A percentile compares a stretch with the other conserved stretches of the same genome.
These are phyloP conservation scores for Lordiphosa collinella DNA, from an alignment of 1,140 invertebrate genomes.

Conservation along the genomic window DNA sequence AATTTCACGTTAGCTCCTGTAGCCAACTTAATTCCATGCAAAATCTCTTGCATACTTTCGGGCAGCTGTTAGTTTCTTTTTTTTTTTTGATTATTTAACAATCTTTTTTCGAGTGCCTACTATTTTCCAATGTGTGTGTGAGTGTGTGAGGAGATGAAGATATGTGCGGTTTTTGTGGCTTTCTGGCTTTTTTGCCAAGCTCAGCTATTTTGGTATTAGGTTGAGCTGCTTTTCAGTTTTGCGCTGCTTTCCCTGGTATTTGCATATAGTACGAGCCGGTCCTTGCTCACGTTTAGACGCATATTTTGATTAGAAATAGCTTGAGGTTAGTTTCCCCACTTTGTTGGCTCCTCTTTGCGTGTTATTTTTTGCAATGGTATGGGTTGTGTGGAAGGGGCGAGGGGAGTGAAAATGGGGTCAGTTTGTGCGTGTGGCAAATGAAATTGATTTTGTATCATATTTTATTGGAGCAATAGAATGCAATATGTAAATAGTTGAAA, in stretches of 20 bases:
- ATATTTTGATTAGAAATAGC: conserved; percentile 65
- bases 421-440: conserved; percentile 1
- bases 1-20: conserved; percentile 66
- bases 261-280: conserved; percentile 37
- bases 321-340: conserved; percentile 28
- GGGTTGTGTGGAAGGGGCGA: too few species aligned
- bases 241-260: conserved; percentile 49
- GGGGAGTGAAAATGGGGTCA: background rate
- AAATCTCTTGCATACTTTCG: conserved; percentile 63
- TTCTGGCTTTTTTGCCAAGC: conserved; percentile 28
- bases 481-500: background rate
- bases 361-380: background rate
- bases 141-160: conserved; percentile 25
- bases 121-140: conserved; percentile 14
- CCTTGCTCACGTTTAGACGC: conserved; percentile 15
- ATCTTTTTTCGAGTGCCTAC: conserved; percentile 3
- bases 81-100: conserved; percentile 25
- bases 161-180: conserved; percentile 55
- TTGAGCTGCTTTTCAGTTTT: conserved; percentile 50
- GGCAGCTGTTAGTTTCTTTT: conserved; percentile 34
- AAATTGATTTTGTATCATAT: conserved; percentile 4
- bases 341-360: conserved; percentile 10
- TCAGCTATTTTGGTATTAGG: conserved; percentile 65
- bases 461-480: background rate
- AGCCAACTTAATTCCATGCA: conserved; percentile 57